These are phyloP conservation scores for Lithophane leautieri DNA, from an alignment of 2,888 invertebrate genomes.

Conservation along the genomic window DNA sequence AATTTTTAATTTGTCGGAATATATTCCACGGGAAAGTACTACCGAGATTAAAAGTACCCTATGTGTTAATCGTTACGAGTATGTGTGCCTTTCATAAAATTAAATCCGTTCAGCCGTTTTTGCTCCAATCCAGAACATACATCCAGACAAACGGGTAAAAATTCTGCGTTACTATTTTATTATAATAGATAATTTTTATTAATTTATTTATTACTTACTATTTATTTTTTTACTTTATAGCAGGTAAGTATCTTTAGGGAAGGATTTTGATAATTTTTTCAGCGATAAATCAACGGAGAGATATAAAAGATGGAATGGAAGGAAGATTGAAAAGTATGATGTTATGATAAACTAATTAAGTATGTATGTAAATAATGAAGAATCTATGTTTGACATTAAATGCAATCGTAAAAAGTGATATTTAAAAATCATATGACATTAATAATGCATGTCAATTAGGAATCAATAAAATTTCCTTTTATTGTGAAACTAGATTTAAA, in stretches of 20 bases:
- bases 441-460: background rate
- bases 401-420: too few relatives aligned
- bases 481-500: background rate
- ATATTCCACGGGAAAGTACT: too few relatives aligned
- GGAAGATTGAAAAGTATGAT: background rate
- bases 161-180: background rate
- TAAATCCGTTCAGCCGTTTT: background rate
- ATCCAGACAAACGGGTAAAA: background rate
- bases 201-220: too few relatives aligned
- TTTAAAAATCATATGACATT: slow-evolving; percentile 17
- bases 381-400: too few relatives aligned
- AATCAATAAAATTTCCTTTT: slow-evolving; percentile 16
- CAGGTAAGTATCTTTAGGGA: background rate
- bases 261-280: background rate
- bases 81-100: background rate
- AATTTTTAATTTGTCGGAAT: too few relatives aligned
- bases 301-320: background rate
- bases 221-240: background rate
- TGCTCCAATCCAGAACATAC: background rate
- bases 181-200: background rate
- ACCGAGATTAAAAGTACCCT: too few relatives aligned
- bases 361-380: too few relatives aligned
- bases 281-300: too few relatives aligned
- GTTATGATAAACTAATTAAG: too few relatives aligned
- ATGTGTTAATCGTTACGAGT: too few relatives aligned